Percentiles rank a stretch among this genome's conserved stretches.
These are phyloP conservation scores for Entosphenus tridentatus DNA, from an alignment of 2,113 vertebrate species.

Conservation along the genomic window DNA sequence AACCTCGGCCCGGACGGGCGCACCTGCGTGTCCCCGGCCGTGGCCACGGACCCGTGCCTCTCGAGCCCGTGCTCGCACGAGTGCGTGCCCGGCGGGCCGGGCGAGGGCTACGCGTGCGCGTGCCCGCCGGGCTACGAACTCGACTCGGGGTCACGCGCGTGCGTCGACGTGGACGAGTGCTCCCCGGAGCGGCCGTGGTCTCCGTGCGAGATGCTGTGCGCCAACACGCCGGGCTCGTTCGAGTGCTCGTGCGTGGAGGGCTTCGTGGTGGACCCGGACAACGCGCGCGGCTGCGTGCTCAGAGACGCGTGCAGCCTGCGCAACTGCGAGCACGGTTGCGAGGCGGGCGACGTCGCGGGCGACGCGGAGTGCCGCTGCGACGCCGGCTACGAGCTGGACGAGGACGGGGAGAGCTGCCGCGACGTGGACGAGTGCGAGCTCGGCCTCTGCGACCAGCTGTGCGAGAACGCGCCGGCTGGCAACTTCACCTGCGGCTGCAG, in stretches of 20 bases:
- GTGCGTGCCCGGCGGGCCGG: not conserved
- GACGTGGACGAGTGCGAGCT: not conserved
- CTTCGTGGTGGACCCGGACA: not conserved
- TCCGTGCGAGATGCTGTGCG: slow-evolving; percentile 2
- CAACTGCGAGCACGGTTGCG: slow-evolving; percentile 3
- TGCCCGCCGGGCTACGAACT: not conserved
- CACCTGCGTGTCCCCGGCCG: not conserved
- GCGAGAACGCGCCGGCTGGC: not conserved
- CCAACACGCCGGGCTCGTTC: slow-evolving; percentile 4
- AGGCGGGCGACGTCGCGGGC: not conserved
- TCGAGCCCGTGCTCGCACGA: no score
- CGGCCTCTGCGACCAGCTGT: not conserved
- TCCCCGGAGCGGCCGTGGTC: not conserved
- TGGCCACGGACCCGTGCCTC: no score
- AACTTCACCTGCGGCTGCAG: not conserved
- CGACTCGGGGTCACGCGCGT: not conserved
- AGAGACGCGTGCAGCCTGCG: not conserved
- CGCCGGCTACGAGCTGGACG: not conserved
- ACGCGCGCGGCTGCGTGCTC: not conserved
- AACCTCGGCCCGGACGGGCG: not conserved
- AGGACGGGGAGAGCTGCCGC: not conserved
- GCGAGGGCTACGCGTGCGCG: not conserved
- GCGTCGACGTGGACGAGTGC: slow-evolving; percentile 1
- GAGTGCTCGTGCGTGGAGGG: not conserved
- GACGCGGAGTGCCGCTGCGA: not conserved